A percentile compares a stretch with the other conserved stretches of the same genome.
Evolutionary conservation across 2,888 invertebrate genomes (phyloP).

Genomic region (Mystacides longicornis): DNA sequence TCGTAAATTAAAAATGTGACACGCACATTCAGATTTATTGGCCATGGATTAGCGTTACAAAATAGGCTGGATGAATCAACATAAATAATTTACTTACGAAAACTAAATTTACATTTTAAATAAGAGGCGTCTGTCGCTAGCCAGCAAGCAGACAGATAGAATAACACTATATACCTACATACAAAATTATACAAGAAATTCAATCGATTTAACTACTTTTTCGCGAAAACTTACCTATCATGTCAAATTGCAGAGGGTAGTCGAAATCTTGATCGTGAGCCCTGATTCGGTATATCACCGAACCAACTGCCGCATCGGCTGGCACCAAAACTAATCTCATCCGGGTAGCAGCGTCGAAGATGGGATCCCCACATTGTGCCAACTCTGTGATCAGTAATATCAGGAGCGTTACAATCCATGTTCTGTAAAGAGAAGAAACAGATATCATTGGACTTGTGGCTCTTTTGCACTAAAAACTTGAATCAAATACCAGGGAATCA

Average conservation of each 20-base stretch:
- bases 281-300: conserved; percentile 79
- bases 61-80: background rate
- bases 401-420: conserved; percentile 36
- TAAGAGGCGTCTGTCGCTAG: too few relatives aligned
- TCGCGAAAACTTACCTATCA: conserved; percentile 49
- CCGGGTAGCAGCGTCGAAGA: conserved; percentile 76
- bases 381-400: conserved; percentile 38
- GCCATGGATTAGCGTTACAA: background rate
- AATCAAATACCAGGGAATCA: too few relatives aligned
- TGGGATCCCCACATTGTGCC: conserved; percentile 57
- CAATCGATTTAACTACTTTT: background rate
- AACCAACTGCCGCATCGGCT: conserved; percentile 73
- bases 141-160: too few relatives aligned
- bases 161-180: too few relatives aligned
- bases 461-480: too few relatives aligned
- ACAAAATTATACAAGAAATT: too few relatives aligned
- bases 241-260: conserved; percentile 76
- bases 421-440: conserved; percentile 17
- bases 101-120: too few relatives aligned
- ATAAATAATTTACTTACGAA: too few relatives aligned
- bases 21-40: conserved; percentile 6
- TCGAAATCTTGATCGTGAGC: conserved; percentile 84
- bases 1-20: conserved; percentile 15
- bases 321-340: conserved; percentile 79
- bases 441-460: too few relatives aligned